A percentile compares a stretch with the other conserved stretches of the same genome.
phyloP scores from a whole-genome alignment of 2,888 invertebrate species.

The Elmis aenea region DNA sequence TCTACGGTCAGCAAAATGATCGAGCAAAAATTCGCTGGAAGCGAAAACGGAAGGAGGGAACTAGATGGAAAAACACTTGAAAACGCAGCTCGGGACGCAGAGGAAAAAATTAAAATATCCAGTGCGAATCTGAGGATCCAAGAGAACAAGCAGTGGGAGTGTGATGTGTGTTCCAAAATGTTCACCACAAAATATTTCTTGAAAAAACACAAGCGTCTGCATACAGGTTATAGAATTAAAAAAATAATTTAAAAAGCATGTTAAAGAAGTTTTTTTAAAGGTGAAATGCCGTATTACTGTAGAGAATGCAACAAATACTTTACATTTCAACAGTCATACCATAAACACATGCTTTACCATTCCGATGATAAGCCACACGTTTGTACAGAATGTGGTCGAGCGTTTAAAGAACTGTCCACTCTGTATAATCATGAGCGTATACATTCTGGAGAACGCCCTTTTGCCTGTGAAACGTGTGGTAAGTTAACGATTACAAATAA shows the following conservation, averaged over 20 bases:
- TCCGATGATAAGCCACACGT: slow-evolving; percentile 76
- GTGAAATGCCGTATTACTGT: slow-evolving; percentile 85
- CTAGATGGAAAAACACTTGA: too few relatives aligned
- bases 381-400: slow-evolving; percentile 71
- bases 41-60: too few relatives aligned
- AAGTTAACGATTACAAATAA: slow-evolving; percentile 22
- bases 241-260: too few relatives aligned
- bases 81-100: not conserved
- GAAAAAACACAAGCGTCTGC: slow-evolving; percentile 82
- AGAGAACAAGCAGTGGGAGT: slow-evolving; percentile 79
- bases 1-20: not conserved
- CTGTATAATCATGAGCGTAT: slow-evolving; percentile 83
- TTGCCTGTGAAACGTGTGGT: slow-evolving; percentile 85
- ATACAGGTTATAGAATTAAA: slow-evolving; percentile 57
- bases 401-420: slow-evolving; percentile 82
- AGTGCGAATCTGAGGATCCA: slow-evolving; percentile 35
- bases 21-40: slow-evolving; percentile 2
- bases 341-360: slow-evolving; percentile 82
- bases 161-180: slow-evolving; percentile 76
- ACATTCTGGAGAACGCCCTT: slow-evolving; percentile 80
- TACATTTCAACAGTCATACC: slow-evolving; percentile 86
- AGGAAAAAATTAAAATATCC: not conserved
- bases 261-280: too few relatives aligned
- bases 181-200: slow-evolving; percentile 87
- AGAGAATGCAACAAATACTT: slow-evolving; percentile 77